phyloP scores from a whole-genome alignment of 2,113 vertebrate species.

The Mustelus asterias region DNA sequence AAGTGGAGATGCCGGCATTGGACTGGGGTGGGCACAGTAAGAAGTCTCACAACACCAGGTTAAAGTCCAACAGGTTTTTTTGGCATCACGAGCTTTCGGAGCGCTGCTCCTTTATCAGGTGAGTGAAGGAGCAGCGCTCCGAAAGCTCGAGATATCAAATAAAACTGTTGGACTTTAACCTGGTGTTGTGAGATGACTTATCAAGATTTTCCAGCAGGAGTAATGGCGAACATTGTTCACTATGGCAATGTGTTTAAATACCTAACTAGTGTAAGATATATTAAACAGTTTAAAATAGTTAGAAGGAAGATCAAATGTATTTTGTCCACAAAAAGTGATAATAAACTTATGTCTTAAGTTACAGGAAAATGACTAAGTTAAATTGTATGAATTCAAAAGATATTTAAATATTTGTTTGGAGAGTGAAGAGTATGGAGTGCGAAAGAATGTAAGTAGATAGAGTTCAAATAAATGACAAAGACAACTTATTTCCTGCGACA shows the following conservation, averaged over 20 bases:
- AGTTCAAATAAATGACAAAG: background rate
- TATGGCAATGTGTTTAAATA: background rate
- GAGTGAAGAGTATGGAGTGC: background rate
- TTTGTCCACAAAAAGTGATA: background rate
- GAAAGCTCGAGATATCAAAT: too few species aligned
- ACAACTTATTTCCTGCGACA: background rate
- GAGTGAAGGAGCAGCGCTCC: too few species aligned
- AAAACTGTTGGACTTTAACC: too few species aligned
- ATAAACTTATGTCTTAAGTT: background rate
- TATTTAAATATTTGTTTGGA: background rate
- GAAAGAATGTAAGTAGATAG: background rate
- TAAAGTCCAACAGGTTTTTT: too few species aligned
- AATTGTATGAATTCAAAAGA: background rate
- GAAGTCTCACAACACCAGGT: too few species aligned
- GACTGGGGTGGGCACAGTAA: too few species aligned
- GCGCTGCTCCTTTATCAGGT: too few species aligned
- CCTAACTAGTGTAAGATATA: background rate
- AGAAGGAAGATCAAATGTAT: background rate
- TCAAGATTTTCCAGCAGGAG: background rate
- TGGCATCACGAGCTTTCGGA: too few species aligned
- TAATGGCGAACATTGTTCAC: background rate
- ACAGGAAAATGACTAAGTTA: background rate
- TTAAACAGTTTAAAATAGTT: background rate
- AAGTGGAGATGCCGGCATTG: too few species aligned
- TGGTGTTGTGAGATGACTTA: too few species aligned